Conservation (phyloP, 2,888 invertebrate genomes). For the Conchocele bisecta region DNA sequence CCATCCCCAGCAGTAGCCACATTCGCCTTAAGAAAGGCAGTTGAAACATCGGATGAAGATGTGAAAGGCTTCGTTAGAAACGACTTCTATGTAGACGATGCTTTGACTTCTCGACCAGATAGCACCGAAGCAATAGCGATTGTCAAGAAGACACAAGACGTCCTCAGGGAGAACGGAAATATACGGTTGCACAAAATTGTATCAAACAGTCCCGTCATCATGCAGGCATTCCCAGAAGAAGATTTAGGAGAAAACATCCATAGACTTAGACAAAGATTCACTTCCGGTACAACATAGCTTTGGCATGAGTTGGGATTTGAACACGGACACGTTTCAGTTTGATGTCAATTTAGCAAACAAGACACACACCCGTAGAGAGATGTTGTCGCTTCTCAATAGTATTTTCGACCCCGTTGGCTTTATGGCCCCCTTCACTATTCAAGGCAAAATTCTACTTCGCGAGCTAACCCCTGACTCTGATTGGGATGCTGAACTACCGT, state of each 20-base stretch:
- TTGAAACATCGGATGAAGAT: background rate
- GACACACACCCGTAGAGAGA: conserved; percentile 47
- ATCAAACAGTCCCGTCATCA: conserved; percentile 47
- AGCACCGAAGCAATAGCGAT: conserved; percentile 25
- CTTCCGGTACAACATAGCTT: conserved; percentile 29
- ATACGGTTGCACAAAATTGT: conserved; percentile 58
- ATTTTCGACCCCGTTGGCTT: conserved; percentile 59
- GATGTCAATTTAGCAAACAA: conserved; percentile 15
- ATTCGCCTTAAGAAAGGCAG: conserved; percentile 32
- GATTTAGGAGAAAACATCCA: conserved; percentile 44
- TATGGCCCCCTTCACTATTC: conserved; percentile 43
- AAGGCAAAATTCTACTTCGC: conserved; percentile 47
- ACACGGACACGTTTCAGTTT: conserved; percentile 46
- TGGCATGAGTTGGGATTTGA: conserved; percentile 49
- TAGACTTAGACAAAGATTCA: conserved; percentile 46
- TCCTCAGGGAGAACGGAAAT: conserved; percentile 29
- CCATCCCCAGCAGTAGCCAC: conserved; percentile 50
- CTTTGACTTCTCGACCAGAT: conserved; percentile 27
- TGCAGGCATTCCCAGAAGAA: conserved; percentile 44
- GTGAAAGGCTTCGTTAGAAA: conserved; percentile 10
- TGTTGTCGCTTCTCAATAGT: conserved; percentile 54
- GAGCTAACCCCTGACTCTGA: conserved; percentile 34
- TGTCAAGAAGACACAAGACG: conserved; percentile 34
- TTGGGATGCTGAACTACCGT: conserved; percentile 50
- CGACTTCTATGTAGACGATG: conserved; percentile 49